Evolutionary conservation across 1,140 invertebrate genomes (phyloP), one percentile per base, ranked within the genome.

Genomic region (Glomeris maerens): DNA sequence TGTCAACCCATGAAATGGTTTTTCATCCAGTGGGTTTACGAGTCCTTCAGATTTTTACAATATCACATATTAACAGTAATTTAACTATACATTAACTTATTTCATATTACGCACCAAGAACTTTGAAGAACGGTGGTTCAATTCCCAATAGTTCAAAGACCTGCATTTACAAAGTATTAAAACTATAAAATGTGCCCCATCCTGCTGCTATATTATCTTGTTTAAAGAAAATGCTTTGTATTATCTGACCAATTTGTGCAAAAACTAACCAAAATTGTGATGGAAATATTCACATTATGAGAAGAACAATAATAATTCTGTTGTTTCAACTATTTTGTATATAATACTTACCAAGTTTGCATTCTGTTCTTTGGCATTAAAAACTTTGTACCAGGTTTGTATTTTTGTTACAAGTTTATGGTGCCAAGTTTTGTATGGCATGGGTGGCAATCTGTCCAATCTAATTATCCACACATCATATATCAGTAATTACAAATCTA

Each of bases 351-450:
- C 31, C 17, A 36, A 36, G 31, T 36, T 17, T 17, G 10, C 31
- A 13, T 17, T 36, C 10, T 36, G 10, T 36, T 36, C 31, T 36
- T 17, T 36, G 10, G 31, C 31, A 13, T 36, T 10, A 13, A 36
- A 17, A 13, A 36, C 17, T 36, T 36, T 36, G 57, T 74, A 77
- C 74, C 75, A 78, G 21, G 62, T 60, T 38, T 63, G 60, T 25
- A 74, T 59, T 51, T 70, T 73, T 46, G 68, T 63, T 7, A 62
- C 54, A 22, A 78, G 60, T 52, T 74, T 72, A 29, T 71, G 65
- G 3, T 72, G 71, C 75, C 75, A 78, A 51, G 76, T 73, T 54
- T 66, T 66, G 54, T 77, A 78, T 25, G 75, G 74, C 74, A 77
- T 77, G 25, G 72, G 60, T 36, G 71, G 72, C 54, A 73, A 65